phyloP scores from a whole-genome alignment of 1,140 invertebrate genomes.

The Drosophila jambulina region DNA sequence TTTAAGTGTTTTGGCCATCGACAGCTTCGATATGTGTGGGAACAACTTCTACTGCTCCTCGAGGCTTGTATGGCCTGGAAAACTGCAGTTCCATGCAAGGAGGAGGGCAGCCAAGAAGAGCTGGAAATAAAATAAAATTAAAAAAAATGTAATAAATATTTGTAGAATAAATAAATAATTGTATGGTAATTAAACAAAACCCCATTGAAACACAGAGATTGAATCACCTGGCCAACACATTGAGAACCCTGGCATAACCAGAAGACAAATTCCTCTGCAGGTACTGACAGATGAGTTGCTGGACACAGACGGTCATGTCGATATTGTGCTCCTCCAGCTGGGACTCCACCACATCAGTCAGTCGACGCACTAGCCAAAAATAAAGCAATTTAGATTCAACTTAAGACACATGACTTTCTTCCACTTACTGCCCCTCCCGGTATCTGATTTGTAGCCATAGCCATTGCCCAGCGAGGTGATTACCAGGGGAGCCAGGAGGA shows the following conservation, averaged over 20 bases:
- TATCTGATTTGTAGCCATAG: conserved; percentile 47
- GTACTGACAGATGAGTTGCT: conserved; percentile 69
- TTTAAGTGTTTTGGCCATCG: conserved; percentile 21
- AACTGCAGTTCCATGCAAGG: conserved; percentile 60
- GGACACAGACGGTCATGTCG: conserved; percentile 62
- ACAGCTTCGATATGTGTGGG: conserved; percentile 45
- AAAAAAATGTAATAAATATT: neutral
- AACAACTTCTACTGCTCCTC: conserved; percentile 38
- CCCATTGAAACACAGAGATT: no score
- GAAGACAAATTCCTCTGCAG: conserved; percentile 45
- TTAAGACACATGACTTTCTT: neutral
- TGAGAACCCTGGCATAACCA: conserved; percentile 36
- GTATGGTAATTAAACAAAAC: no score
- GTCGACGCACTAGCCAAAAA: conserved; percentile 46
- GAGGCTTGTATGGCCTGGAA: conserved; percentile 57
- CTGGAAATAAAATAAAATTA: conserved; percentile 8
- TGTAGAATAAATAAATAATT: no score
- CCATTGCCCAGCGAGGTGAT: conserved; percentile 47
- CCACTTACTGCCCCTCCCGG: conserved; percentile 57
- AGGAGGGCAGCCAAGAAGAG: conserved; percentile 45
- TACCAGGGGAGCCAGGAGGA: conserved; percentile 59
- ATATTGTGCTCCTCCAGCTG: conserved; percentile 71
- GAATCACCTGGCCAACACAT: conserved; percentile 57
- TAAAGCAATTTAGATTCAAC: neutral
- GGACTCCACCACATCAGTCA: conserved; percentile 55